Evolutionary conservation across 2,797 vertebrate species (phyloP).

Genomic region (Halcyon badia): DNA sequence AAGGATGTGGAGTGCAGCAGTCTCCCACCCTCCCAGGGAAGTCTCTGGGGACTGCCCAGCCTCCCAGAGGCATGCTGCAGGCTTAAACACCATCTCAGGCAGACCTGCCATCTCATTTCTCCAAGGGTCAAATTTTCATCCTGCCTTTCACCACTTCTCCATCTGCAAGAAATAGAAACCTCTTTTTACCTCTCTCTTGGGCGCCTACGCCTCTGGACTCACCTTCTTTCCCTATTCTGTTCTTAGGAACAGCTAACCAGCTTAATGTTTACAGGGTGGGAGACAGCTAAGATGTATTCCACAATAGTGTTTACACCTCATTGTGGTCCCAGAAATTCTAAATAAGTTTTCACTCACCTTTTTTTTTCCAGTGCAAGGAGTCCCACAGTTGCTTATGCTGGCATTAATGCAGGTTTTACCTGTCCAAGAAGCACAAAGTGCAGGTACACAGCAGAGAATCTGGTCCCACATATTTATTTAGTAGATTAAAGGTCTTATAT

Average conservation of each 20-base stretch:
- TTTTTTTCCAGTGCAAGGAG: background rate
- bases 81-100: background rate
- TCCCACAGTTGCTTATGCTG: background rate
- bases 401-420: background rate
- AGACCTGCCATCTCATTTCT: background rate
- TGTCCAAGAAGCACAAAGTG: background rate
- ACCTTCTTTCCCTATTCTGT: background rate
- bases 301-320: background rate
- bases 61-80: background rate
- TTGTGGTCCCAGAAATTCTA: background rate
- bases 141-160: background rate
- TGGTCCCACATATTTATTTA: background rate
- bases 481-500: conserved; percentile 56
- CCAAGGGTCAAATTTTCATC: background rate
- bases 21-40: background rate
- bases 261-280: background rate
- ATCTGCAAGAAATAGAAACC: background rate
- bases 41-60: background rate
- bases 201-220: background rate
- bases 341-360: background rate
- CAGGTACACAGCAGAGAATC: background rate
- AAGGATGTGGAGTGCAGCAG: background rate
- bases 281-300: background rate
- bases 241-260: background rate
- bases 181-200: background rate